Conservation (phyloP, 2,113 vertebrate species). For the Geococcyx californianus region DNA sequence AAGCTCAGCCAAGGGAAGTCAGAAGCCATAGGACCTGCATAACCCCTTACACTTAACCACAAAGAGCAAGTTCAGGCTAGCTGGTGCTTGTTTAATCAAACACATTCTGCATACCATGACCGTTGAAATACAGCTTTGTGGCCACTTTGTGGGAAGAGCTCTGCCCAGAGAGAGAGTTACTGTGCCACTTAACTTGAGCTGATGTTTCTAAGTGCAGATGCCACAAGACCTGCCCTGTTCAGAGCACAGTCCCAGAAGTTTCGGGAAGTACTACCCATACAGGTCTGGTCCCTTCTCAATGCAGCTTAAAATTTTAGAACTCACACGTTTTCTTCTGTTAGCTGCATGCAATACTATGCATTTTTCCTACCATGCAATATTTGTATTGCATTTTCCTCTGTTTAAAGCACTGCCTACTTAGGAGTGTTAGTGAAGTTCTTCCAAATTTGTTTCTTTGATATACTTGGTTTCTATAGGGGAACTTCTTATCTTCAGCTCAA, state of each 20-base stretch:
- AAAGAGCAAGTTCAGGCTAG: neutral
- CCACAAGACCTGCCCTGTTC: neutral
- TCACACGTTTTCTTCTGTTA: neutral
- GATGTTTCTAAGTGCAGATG: neutral
- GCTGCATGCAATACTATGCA: neutral
- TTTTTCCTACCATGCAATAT: neutral
- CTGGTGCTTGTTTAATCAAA: neutral
- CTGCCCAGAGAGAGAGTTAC: neutral
- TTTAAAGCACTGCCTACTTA: neutral
- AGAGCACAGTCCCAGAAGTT: neutral
- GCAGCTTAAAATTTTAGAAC: neutral
- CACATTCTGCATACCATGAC: rapidly evolving
- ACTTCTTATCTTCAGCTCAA: neutral
- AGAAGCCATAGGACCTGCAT: rapidly evolving
- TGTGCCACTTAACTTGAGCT: neutral
- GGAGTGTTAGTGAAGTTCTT: neutral
- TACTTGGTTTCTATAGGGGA: neutral
- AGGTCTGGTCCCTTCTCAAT: neutral
- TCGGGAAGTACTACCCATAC: neutral
- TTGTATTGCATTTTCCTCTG: neutral
- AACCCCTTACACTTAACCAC: neutral
- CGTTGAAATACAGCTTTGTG: neutral
- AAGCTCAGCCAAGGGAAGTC: neutral
- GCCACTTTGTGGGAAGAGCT: rapidly evolving
- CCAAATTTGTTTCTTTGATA: neutral